phyloP scores from a whole-genome alignment of 2,888 invertebrate genomes.

The Melinopterus prodromus region DNA sequence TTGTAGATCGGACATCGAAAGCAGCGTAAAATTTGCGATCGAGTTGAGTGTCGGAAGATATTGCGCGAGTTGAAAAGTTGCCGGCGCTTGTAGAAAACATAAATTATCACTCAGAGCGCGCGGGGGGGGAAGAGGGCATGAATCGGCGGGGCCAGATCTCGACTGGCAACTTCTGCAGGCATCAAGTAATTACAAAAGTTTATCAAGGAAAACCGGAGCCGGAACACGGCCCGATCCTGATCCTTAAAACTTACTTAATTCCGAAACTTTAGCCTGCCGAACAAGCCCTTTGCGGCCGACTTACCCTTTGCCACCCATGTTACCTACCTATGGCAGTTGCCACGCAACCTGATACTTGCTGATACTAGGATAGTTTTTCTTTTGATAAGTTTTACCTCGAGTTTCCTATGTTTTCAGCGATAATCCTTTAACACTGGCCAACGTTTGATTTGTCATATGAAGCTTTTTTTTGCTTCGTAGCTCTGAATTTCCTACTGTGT shows the following conservation, averaged over 20 bases:
- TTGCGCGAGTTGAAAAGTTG: conserved; percentile 19
- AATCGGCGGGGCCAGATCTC: background rate
- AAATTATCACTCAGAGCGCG: conserved; percentile 32
- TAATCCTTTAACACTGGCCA: too few relatives aligned
- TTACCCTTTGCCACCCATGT: background rate
- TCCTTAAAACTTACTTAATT: conserved; percentile 33
- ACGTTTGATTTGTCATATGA: too few relatives aligned
- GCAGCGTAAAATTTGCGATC: background rate
- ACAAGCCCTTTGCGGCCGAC: conserved; percentile 17
- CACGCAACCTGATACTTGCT: background rate
- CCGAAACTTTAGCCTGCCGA: conserved; percentile 25
- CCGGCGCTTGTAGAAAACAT: conserved; percentile 27
- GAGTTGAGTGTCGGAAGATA: background rate
- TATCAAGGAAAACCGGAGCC: conserved; percentile 12
- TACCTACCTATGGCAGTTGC: background rate
- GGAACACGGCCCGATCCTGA: conserved; percentile 9
- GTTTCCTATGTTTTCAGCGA: too few relatives aligned
- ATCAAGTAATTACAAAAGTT: conserved; percentile 39
- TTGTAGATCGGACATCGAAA: background rate
- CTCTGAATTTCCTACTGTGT: too few relatives aligned
- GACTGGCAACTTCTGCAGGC: conserved; percentile 8
- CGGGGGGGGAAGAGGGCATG: background rate
- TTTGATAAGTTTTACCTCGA: too few relatives aligned
- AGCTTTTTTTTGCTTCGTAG: too few relatives aligned
- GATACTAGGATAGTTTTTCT: too few relatives aligned